Evolutionary conservation across 2,888 invertebrate genomes (phyloP).

Genomic region (Coenonympha arcania): DNA sequence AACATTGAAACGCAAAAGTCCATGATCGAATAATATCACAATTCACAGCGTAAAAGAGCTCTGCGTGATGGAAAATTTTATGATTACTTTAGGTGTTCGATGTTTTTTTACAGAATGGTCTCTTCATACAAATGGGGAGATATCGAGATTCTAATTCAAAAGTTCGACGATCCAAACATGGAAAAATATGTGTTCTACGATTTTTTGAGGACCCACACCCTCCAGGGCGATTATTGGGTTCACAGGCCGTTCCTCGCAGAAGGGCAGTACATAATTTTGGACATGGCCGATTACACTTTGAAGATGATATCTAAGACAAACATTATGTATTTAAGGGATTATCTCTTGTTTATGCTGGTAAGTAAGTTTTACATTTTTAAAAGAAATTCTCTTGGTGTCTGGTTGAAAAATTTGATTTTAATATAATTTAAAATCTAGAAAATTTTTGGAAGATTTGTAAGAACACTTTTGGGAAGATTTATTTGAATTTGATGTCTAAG

Average conservation of each 20-base stretch:
- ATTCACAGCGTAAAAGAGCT: too few species aligned
- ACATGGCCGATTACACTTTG: slow-evolving; percentile 47
- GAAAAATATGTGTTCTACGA: slow-evolving; percentile 54
- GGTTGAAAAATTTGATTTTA: too few species aligned
- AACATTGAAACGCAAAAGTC: too few species aligned
- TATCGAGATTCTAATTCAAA: slow-evolving; percentile 50
- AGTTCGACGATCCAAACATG: slow-evolving; percentile 42
- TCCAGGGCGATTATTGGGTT: slow-evolving; percentile 54
- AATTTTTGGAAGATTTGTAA: not conserved
- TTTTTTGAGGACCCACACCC: slow-evolving; percentile 42
- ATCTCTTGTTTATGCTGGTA: slow-evolving; percentile 52
- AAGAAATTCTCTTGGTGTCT: too few species aligned
- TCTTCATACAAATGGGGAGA: slow-evolving; percentile 39
- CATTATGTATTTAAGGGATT: slow-evolving; percentile 54
- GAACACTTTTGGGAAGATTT: too few species aligned
- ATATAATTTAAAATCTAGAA: too few species aligned
- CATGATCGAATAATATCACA: too few species aligned
- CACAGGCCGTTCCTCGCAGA: slow-evolving; percentile 38
- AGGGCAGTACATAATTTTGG: slow-evolving; percentile 52
- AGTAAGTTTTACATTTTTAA: slow-evolving; percentile 32
- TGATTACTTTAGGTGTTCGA: not conserved
- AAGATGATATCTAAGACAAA: slow-evolving; percentile 51
- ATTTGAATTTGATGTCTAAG: too few species aligned
- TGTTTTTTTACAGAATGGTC: slow-evolving; percentile 39
- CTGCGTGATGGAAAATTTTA: not conserved